Evolutionary conservation across 2,113 vertebrate species (phyloP).

Genomic region (Halichoerus grypus): DNA sequence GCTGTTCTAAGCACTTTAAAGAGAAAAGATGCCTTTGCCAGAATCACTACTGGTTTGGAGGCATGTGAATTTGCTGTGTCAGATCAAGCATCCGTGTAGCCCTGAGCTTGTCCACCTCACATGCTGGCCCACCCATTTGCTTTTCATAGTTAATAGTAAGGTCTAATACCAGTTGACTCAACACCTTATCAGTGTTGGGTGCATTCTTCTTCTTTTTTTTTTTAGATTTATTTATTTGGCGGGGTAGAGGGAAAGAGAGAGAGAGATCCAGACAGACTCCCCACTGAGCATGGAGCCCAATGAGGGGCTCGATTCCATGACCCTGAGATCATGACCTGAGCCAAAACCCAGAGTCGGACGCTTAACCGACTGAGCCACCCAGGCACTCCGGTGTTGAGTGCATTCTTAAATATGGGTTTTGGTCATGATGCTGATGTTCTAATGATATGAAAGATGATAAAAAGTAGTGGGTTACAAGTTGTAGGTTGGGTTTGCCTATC

Average conservation of each 20-base stretch:
- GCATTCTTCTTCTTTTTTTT: neutral
- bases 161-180: neutral
- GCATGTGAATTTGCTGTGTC: neutral
- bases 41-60: neutral
- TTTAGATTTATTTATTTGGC: neutral
- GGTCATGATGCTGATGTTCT: neutral
- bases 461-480: neutral
- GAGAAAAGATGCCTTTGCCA: neutral
- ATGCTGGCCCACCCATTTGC: neutral
- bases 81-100: fast-evolving
- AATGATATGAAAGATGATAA: neutral
- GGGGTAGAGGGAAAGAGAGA: neutral
- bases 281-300: neutral
- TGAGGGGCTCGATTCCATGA: neutral
- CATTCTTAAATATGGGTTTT: neutral
- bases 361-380: neutral
- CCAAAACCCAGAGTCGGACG: neutral
- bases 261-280: neutral
- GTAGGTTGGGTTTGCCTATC: neutral
- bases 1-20: neutral
- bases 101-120: neutral
- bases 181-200: neutral
- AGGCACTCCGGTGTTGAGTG: neutral
- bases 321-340: neutral
- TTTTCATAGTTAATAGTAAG: neutral